These are phyloP conservation scores for Agrochola lychnidis DNA, from an alignment of 2,888 invertebrate species.

Conservation along the genomic window DNA sequence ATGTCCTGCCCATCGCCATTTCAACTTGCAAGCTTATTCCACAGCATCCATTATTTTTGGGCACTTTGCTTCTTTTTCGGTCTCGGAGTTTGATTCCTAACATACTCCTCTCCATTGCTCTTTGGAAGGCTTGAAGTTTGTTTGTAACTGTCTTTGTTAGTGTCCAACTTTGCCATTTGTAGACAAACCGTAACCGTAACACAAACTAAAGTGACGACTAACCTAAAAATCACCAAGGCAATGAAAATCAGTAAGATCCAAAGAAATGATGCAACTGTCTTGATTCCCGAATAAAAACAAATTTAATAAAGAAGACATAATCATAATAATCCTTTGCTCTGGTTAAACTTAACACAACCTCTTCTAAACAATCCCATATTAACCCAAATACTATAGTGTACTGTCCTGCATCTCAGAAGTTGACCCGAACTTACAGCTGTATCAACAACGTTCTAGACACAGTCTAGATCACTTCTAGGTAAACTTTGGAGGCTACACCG, in stretches of 20 bases:
- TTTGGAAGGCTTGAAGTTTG: no score
- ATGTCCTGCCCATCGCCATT: no score
- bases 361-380: not conserved
- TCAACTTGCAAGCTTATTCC: no score
- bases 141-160: no score
- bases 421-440: conserved; percentile 10
- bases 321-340: not conserved
- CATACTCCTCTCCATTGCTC: no score
- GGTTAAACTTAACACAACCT: not conserved
- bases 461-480: conserved; percentile 8
- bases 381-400: conserved; percentile 1
- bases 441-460: conserved; percentile 27
- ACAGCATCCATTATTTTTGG: no score
- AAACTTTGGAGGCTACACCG: conserved; percentile 29
- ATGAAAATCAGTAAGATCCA: not conserved
- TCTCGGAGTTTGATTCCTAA: no score
- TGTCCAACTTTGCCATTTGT: no score
- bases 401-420: conserved; percentile 9
- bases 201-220: not conserved
- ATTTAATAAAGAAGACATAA: not conserved
- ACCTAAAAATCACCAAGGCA: not conserved
- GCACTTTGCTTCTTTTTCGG: no score
- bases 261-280: not conserved
- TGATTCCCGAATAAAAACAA: not conserved
- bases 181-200: no score